These are phyloP conservation scores for Hippocampus zosterae DNA, from an alignment of 2,113 vertebrate species.

Conservation along the genomic window DNA sequence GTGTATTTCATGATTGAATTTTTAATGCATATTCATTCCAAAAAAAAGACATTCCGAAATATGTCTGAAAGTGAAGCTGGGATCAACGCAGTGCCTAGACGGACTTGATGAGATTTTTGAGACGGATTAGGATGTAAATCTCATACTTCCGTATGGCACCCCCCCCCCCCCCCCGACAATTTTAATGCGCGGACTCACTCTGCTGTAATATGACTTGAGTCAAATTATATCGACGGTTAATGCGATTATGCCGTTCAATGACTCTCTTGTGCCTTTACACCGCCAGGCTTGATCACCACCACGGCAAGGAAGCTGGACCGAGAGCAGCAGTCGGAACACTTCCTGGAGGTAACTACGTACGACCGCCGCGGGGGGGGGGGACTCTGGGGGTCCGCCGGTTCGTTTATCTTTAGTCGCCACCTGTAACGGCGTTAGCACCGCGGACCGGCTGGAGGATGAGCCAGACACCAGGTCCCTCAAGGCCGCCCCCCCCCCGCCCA, in stretches of 20 bases:
- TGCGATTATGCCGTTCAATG: not conserved
- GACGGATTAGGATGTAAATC: not conserved
- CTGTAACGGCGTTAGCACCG: constrained; percentile 56
- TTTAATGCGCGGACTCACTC: not conserved
- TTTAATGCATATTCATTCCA: not conserved
- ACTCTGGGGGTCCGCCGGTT: constrained; percentile 25
- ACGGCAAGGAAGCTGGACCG: constrained; percentile 94
- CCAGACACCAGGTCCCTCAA: constrained; percentile 49
- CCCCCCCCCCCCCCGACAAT: not conserved
- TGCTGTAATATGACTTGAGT: not conserved
- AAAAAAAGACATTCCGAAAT: not conserved
- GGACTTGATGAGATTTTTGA: not conserved
- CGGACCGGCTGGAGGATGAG: constrained; percentile 50
- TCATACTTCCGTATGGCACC: not conserved
- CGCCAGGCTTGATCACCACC: constrained; percentile 90
- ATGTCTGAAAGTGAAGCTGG: not conserved
- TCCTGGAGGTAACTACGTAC: constrained; percentile 85
- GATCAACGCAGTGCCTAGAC: not conserved
- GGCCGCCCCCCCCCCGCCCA: constrained; percentile 42
- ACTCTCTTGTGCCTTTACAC: constrained; percentile 16
- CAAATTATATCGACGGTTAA: not conserved
- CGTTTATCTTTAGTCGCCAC: constrained; percentile 57
- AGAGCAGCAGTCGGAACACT: constrained; percentile 95
- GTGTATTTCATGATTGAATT: not conserved
- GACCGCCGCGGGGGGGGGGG: constrained; percentile 5